Conservation (phyloP, 2,113 vertebrate species). For the Lontra canadensis region DNA sequence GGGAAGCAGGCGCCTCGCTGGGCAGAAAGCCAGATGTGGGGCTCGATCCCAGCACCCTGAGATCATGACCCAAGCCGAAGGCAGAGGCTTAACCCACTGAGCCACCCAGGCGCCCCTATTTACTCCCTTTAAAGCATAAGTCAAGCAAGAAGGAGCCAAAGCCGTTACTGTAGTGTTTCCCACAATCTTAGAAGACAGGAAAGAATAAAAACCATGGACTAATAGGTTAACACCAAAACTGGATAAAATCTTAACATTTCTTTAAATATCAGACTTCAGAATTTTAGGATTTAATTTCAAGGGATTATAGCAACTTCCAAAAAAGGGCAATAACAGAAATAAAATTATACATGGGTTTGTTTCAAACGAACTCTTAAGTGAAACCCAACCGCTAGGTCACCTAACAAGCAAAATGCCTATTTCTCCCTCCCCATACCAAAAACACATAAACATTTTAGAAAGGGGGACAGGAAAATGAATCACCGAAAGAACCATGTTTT, state of each 20-base stretch:
- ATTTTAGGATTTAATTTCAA: slow-evolving; percentile 34
- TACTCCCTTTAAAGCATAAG: background rate
- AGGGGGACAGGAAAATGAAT: slow-evolving; percentile 73
- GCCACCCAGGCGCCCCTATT: too few species aligned
- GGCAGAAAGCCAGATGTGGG: too few species aligned
- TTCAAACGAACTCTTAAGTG: slow-evolving; percentile 2
- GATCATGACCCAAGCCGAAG: too few species aligned
- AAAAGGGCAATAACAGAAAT: background rate
- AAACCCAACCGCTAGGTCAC: background rate
- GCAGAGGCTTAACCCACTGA: too few species aligned
- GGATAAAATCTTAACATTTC: background rate
- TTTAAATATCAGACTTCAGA: background rate
- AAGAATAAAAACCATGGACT: background rate
- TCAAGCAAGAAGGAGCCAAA: background rate
- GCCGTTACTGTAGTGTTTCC: background rate
- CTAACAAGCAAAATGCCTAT: slow-evolving; percentile 10
- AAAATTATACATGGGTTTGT: background rate
- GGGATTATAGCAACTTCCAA: background rate
- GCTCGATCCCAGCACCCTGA: too few species aligned
- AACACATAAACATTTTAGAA: slow-evolving; percentile 29
- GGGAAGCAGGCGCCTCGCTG: too few species aligned
- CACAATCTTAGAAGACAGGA: background rate
- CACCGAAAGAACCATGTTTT: background rate
- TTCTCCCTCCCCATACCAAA: background rate
- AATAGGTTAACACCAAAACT: background rate